Evolutionary conservation across 2,888 invertebrate species (phyloP), one percentile per base, ranked within the genome.

Genomic region (Drosophila greeni): DNA sequence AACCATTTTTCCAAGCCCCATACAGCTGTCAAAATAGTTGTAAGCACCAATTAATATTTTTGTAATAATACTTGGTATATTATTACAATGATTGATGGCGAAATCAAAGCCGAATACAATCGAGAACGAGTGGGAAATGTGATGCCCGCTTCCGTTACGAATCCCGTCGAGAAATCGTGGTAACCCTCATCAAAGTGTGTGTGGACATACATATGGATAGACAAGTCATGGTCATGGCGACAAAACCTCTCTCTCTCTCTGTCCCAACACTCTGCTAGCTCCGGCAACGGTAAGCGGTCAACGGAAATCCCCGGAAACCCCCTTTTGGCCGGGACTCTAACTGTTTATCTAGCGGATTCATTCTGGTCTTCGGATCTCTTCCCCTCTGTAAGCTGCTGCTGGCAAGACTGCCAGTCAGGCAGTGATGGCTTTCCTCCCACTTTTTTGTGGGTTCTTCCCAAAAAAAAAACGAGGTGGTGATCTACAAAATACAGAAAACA

Each of bases 321-420:
- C 36, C 61, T 23, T 58, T 34, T 58, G 59, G 59, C 47, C 47
- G 33, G 20, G 40, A 48, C 61, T 49, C 48, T 74, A 64, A 64
- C 64, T 64, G 74, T 76, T 79, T 76, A 79, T 76, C 79, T 76
- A 79, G 74, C 79, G 79, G 76, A 62, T 60, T 60, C 49, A 62
- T 60, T 37, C 36, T 49, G 43, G 36, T 48, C 58, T 43, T 16
- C 29, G 11, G 42, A 8, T n/a, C 26, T 16, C 14, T 9, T 3
- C 5, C 14, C 52, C 24, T 18, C 23, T 26, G 18, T 20, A 31
- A 47, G 45, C 40, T 20, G 18, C 23, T 20, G 3, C 39, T n/a
- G n/a, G n/a, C 14, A 34, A 26, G 23, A 18, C 33, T 54, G 20
- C 8, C 57, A n/a, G 20, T 39, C 20, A 9, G 31, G 8, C 16